Percentiles rank a stretch among this genome's conserved stretches.
phyloP scores from a whole-genome alignment of 2,888 invertebrate genomes.

The Cyrtodaria siliqua region DNA sequence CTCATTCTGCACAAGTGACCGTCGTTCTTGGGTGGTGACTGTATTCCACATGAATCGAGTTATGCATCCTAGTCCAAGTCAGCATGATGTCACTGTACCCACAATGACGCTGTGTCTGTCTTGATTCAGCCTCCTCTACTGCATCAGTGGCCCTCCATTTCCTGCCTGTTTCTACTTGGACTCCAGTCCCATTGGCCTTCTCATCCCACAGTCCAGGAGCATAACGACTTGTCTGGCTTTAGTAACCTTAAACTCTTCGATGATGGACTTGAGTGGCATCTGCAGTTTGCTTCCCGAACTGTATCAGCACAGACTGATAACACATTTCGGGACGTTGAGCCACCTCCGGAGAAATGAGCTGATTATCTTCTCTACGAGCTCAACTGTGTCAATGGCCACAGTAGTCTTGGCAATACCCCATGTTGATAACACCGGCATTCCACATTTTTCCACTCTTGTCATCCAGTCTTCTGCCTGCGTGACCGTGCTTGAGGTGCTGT shows the following conservation, averaged over 20 bases:
- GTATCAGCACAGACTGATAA: background rate
- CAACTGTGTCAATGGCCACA: constrained; percentile 22
- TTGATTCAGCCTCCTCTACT: constrained; percentile 28
- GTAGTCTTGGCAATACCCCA: no score
- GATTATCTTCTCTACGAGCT: background rate
- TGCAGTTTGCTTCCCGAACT: background rate
- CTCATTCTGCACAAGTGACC: constrained; percentile 2
- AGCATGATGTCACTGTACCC: constrained; percentile 6
- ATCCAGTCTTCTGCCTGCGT: no score
- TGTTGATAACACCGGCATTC: no score
- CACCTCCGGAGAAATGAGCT: constrained; percentile 1
- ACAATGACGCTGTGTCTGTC: constrained; percentile 20
- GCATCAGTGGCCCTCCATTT: constrained; percentile 25
- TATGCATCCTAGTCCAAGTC: constrained; percentile 12
- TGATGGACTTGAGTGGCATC: constrained; percentile 5
- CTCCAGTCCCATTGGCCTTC: constrained; percentile 1
- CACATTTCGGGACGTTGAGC: background rate
- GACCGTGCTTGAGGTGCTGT: no score
- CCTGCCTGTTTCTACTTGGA: constrained; percentile 5
- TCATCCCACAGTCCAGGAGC: constrained; percentile 1
- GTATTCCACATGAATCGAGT: background rate
- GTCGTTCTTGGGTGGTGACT: background rate
- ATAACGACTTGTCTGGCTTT: background rate
- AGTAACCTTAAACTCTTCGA: constrained; percentile 6
- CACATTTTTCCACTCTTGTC: no score